These are phyloP conservation scores for Ctenopoma kingsleyae DNA, from an alignment of 2,797 vertebrate species.

Conservation along the genomic window DNA sequence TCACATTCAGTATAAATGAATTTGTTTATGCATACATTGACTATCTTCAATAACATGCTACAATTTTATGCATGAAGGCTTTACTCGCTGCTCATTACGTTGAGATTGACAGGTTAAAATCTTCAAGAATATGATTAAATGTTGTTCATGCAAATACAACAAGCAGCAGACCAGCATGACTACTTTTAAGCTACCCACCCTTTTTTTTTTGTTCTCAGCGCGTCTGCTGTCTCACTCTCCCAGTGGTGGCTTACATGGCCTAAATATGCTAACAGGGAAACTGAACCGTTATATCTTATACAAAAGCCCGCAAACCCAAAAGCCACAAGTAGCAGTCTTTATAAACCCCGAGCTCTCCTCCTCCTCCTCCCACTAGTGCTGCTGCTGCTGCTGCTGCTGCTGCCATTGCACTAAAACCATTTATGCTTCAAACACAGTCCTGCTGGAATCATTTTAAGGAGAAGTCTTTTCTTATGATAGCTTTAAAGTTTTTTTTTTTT, in stretches of 20 bases:
- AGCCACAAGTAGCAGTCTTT: conserved; percentile 83
- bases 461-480: conserved; percentile 21
- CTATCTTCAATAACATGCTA: background rate
- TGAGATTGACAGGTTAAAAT: background rate
- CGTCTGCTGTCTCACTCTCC: conserved; percentile 73
- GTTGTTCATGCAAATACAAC: background rate
- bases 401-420: conserved; percentile 62
- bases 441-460: conserved; percentile 50
- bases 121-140: background rate
- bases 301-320: conserved; percentile 86
- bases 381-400: background rate
- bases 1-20: background rate
- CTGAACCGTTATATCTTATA: conserved; percentile 82
- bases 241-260: conserved; percentile 80
- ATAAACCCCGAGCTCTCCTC: conserved; percentile 58
- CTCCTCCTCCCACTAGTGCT: conserved; percentile 6
- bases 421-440: conserved; percentile 53
- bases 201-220: conserved; percentile 31
- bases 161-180: background rate
- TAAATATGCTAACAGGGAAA: conserved; percentile 85
- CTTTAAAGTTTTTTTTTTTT: conserved; percentile 38
- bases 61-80: background rate
- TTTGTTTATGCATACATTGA: background rate
- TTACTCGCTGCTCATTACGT: background rate
- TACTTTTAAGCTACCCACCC: conserved; percentile 53